Conservation (phyloP, 1,140 invertebrate species). For the Neuroterus valhalla region DNA sequence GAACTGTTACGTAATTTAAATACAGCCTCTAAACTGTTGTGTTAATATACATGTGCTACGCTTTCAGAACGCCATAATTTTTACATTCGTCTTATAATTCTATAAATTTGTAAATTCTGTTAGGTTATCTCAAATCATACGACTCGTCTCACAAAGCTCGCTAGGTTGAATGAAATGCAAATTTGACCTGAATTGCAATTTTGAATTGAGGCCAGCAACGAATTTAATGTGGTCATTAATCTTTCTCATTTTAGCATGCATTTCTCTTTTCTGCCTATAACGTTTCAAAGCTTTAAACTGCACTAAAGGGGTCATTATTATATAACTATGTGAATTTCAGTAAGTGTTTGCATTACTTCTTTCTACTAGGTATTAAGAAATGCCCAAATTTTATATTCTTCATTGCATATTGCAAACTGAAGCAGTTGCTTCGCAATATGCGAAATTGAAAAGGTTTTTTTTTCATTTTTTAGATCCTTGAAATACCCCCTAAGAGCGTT, state of each 20-base stretch:
- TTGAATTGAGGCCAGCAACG: neutral
- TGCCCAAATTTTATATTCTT: neutral
- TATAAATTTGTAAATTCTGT: conserved; percentile 23
- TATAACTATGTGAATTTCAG: conserved; percentile 16
- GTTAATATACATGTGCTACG: neutral
- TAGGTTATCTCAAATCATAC: conserved; percentile 19
- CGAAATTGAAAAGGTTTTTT: no score
- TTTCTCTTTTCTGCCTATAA: neutral
- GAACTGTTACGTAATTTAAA: no score
- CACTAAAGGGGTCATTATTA: neutral
- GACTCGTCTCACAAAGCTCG: conserved; percentile 24
- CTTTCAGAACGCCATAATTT: neutral
- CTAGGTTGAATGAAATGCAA: conserved; percentile 21
- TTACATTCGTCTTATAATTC: neutral
- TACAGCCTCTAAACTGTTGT: no score
- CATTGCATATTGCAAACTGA: no score
- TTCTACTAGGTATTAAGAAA: neutral
- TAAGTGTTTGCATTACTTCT: conserved; percentile 10
- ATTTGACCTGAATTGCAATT: neutral
- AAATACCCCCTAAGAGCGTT: no score
- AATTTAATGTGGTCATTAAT: conserved; percentile 21
- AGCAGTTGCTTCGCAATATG: no score
- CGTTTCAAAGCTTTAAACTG: neutral
- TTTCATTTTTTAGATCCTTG: no score
- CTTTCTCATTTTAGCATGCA: conserved; percentile 22